Percentiles rank a stretch among this genome's conserved stretches.
phyloP scores from a whole-genome alignment of 2,797 vertebrate species.

The Discoglossus pictus region DNA sequence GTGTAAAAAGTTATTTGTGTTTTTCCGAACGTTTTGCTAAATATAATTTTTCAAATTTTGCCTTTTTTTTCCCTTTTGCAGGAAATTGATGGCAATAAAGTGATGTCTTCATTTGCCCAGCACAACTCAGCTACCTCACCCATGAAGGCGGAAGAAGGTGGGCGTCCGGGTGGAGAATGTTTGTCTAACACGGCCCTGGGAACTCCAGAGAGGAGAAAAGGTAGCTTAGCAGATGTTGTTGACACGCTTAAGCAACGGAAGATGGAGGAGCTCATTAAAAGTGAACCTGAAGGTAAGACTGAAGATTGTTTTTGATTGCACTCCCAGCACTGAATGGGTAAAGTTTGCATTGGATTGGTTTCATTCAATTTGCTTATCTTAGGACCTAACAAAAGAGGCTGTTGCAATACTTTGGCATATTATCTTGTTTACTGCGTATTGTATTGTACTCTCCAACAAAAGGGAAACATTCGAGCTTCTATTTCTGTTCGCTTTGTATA shows the following conservation, averaged over 20 bases:
- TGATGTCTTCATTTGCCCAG: constrained; percentile 89
- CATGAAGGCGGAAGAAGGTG: constrained; percentile 89
- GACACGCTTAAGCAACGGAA: constrained; percentile 98
- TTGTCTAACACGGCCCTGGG: constrained; percentile 80
- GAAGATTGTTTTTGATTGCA: neutral
- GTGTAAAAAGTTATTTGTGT: too few relatives aligned
- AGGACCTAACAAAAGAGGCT: constrained; percentile 3
- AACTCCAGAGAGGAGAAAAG: constrained; percentile 94
- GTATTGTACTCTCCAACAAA: constrained; percentile 33
- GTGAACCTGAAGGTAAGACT: constrained; percentile 94
- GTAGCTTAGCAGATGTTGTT: constrained; percentile 95
- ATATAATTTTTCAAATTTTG: too few relatives aligned
- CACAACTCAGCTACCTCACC: constrained; percentile 99
- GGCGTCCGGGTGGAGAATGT: constrained; percentile 83
- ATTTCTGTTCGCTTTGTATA: constrained; percentile 6
- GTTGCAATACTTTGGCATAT: constrained; percentile 29
- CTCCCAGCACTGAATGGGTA: neutral
- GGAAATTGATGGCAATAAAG: constrained; percentile 93
- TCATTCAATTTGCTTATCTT: neutral
- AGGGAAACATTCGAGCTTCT: constrained; percentile 1
- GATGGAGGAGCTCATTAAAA: constrained; percentile 99
- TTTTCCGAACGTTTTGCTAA: too few relatives aligned
- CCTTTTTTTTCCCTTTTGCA: too few relatives aligned
- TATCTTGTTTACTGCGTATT: neutral
- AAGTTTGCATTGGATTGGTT: neutral